These are phyloP conservation scores for Drosophila algonquin DNA, from an alignment of 2,888 invertebrate species.

Conservation along the genomic window DNA sequence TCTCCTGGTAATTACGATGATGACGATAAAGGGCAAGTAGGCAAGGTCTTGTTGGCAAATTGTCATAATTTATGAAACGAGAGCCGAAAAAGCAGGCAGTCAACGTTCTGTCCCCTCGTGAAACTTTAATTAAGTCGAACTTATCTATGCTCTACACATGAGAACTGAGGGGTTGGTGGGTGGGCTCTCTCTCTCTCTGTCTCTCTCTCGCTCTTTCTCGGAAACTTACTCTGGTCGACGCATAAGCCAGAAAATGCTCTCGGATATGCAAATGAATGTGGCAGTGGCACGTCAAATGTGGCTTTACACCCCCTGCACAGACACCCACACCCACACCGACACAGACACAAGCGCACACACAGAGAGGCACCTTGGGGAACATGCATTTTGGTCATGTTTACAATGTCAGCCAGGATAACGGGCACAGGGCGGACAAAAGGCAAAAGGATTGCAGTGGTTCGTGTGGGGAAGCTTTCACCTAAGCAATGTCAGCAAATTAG, in stretches of 20 bases:
- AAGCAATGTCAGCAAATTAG: constrained; percentile 71
- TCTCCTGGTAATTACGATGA: constrained; percentile 13
- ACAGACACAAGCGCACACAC: no score
- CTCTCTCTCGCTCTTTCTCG: constrained; percentile 8
- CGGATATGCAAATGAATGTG: constrained; percentile 75
- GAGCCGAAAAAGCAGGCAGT: constrained; percentile 38
- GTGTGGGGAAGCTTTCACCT: constrained; percentile 36
- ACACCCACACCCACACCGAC: background rate
- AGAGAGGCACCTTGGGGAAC: constrained; percentile 59
- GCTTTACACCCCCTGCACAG: constrained; percentile 54
- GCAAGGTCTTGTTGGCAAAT: constrained; percentile 44
- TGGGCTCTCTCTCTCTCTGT: constrained; percentile 8
- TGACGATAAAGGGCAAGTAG: constrained; percentile 19
- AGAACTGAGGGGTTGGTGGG: constrained; percentile 42
- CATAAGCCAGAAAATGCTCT: constrained; percentile 53
- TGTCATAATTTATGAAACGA: constrained; percentile 65
- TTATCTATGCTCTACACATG: constrained; percentile 73
- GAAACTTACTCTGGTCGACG: constrained; percentile 35
- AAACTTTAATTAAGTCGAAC: constrained; percentile 77
- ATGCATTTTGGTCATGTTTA: constrained; percentile 78
- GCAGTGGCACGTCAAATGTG: constrained; percentile 68
- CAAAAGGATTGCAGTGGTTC: background rate
- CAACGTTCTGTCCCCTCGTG: constrained; percentile 61
- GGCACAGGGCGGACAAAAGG: constrained; percentile 14
- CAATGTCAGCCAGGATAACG: constrained; percentile 77